phyloP scores from a whole-genome alignment of 2,888 invertebrate genomes.

The Mythimna loreyi region DNA sequence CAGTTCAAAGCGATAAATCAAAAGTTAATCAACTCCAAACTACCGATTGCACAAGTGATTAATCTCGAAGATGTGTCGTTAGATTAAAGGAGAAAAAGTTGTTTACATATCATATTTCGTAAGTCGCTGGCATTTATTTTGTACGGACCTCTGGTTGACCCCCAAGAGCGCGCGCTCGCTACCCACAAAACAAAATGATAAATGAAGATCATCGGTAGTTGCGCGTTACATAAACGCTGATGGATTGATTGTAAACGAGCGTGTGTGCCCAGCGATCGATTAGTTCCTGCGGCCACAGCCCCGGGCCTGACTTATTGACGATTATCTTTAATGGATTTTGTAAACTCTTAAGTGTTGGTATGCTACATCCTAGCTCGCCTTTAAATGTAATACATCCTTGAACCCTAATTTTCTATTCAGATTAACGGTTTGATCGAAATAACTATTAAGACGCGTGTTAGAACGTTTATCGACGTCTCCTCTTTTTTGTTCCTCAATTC shows the following conservation, averaged over 20 bases:
- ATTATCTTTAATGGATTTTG: slow-evolving; percentile 89
- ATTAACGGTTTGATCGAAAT: slow-evolving; percentile 75
- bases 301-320: slow-evolving; percentile 81
- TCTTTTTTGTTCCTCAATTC: slow-evolving; percentile 42
- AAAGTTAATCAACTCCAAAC: slow-evolving; percentile 66
- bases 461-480: slow-evolving; percentile 64
- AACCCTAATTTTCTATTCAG: slow-evolving; percentile 79
- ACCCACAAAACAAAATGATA: slow-evolving; percentile 90
- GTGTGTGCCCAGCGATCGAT: slow-evolving; percentile 88
- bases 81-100: slow-evolving; percentile 75
- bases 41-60: slow-evolving; percentile 67
- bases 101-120: slow-evolving; percentile 83
- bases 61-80: slow-evolving; percentile 68
- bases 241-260: slow-evolving; percentile 89
- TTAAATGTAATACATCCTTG: slow-evolving; percentile 77
- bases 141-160: slow-evolving; percentile 80
- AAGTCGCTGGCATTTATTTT: slow-evolving; percentile 78
- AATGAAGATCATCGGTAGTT: slow-evolving; percentile 89
- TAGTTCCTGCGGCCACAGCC: slow-evolving; percentile 84
- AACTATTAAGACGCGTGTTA: slow-evolving; percentile 71
- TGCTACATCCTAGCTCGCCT: slow-evolving; percentile 77
- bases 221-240: slow-evolving; percentile 88
- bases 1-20: slow-evolving; percentile 60
- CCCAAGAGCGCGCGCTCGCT: slow-evolving; percentile 84
- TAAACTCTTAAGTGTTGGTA: slow-evolving; percentile 84